A percentile compares a stretch with the other conserved stretches of the same genome.
Evolutionary conservation across 2,797 vertebrate genomes (phyloP).

Genomic region (Sebastes oblongus): DNA sequence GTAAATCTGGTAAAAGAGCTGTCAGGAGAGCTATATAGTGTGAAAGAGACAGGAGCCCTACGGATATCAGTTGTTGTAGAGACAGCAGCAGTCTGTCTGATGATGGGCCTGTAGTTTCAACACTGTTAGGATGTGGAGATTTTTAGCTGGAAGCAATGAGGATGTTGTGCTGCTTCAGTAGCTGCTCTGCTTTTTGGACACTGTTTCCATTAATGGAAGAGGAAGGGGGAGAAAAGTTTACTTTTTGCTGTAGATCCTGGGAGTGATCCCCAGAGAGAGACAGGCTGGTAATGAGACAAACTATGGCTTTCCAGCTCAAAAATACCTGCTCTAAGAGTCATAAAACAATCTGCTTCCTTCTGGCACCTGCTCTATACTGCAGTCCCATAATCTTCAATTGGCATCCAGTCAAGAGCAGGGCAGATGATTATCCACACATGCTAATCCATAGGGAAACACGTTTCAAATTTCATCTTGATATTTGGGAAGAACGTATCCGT

Average conservation of each 20-base stretch:
- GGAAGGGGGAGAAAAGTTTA: background rate
- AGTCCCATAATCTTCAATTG: background rate
- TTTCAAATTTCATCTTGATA: background rate
- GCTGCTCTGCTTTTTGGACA: slow-evolving; percentile 1
- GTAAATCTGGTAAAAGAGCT: slow-evolving; percentile 12
- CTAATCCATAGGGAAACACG: background rate
- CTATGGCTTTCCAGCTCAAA: background rate
- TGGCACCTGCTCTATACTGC: background rate
- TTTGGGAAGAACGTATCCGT: background rate
- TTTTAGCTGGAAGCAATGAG: background rate
- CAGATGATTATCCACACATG: background rate
- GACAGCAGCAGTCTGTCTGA: slow-evolving; percentile 15
- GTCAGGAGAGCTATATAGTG: background rate
- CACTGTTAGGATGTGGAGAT: background rate
- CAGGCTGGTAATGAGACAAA: background rate
- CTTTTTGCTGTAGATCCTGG: background rate
- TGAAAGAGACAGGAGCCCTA: background rate
- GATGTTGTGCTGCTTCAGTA: background rate
- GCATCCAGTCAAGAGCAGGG: background rate
- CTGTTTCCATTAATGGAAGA: background rate
- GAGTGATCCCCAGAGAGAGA: background rate
- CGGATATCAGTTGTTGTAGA: background rate
- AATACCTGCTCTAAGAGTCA: background rate
- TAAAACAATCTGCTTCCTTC: background rate
- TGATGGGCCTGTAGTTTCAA: slow-evolving; percentile 6